Percentiles rank a stretch among this genome's conserved stretches.
These are phyloP conservation scores for Odontamblyopus rebecca DNA, from an alignment of 2,797 vertebrate species.

Conservation along the genomic window DNA sequence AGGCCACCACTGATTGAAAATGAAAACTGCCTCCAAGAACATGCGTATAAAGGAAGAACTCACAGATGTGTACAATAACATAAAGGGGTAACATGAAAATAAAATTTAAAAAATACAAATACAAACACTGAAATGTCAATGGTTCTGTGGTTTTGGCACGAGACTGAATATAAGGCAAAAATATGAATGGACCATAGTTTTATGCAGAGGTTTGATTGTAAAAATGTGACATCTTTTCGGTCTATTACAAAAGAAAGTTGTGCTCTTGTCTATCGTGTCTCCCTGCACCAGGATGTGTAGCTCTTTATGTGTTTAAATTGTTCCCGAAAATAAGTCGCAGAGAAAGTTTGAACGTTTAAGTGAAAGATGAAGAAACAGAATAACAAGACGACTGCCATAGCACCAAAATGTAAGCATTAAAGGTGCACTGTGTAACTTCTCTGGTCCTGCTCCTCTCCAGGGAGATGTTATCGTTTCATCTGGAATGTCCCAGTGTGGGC, in stretches of 20 bases:
- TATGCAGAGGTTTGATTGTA: neutral
- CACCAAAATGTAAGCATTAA: neutral
- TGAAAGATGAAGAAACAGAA: neutral
- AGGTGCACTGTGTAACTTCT: too few species aligned
- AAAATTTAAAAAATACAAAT: too few species aligned
- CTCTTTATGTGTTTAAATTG: neutral
- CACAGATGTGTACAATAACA: neutral
- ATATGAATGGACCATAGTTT: neutral
- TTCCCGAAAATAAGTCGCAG: neutral
- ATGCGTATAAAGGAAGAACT: neutral
- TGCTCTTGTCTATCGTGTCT: constrained; percentile 1
- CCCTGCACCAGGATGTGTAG: neutral
- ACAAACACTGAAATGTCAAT: neutral
- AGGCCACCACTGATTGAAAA: neutral
- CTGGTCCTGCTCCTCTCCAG: too few species aligned
- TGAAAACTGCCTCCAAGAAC: neutral
- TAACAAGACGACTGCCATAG: neutral
- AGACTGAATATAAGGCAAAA: constrained; percentile 5
- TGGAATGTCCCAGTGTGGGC: too few species aligned
- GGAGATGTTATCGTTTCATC: too few species aligned
- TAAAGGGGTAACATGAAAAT: neutral
- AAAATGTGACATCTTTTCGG: neutral
- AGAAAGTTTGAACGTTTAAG: neutral
- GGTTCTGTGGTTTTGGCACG: neutral
- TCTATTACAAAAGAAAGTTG: neutral